Evolutionary conservation across 1,140 invertebrate genomes (phyloP).

Genomic region (Caenorhabditis latens): DNA sequence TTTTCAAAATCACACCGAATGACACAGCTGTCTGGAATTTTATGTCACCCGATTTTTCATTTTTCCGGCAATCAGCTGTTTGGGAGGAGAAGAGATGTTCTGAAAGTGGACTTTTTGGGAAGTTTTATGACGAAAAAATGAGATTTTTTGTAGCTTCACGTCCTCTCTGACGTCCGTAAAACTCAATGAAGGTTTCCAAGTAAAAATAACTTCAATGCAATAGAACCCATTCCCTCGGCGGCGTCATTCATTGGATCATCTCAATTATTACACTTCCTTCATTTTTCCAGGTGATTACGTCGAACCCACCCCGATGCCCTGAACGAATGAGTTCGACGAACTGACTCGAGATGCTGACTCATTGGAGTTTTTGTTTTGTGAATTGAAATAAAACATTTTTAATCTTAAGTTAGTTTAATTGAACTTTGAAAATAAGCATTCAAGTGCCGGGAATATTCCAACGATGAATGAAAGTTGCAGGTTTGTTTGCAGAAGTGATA

Average conservation of each 20-base stretch:
- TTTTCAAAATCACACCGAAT: background rate
- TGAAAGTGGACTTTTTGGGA: background rate
- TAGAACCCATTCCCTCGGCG: too few relatives aligned
- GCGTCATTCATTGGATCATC: too few relatives aligned
- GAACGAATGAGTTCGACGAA: background rate
- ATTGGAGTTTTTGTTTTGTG: background rate
- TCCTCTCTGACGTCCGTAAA: background rate
- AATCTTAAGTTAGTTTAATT: too few relatives aligned
- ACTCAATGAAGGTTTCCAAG: too few relatives aligned
- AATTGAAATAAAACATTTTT: background rate
- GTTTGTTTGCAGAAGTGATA: too few relatives aligned
- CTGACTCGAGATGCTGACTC: background rate
- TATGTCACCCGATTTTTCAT: too few relatives aligned
- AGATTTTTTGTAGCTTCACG: background rate
- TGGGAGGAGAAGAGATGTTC: background rate
- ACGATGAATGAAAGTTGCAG: too few relatives aligned
- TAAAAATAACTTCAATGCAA: too few relatives aligned
- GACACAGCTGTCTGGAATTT: conserved; percentile 27
- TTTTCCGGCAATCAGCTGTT: background rate
- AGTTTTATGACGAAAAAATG: too few relatives aligned
- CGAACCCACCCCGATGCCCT: conserved; percentile 25
- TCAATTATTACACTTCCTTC: conserved; percentile 42
- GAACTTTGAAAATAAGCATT: too few relatives aligned
- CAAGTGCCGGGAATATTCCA: too few relatives aligned
- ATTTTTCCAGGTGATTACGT: conserved; percentile 49